phyloP scores from a whole-genome alignment of 2,888 invertebrate species.

The Hemicrepidius hirtus region DNA sequence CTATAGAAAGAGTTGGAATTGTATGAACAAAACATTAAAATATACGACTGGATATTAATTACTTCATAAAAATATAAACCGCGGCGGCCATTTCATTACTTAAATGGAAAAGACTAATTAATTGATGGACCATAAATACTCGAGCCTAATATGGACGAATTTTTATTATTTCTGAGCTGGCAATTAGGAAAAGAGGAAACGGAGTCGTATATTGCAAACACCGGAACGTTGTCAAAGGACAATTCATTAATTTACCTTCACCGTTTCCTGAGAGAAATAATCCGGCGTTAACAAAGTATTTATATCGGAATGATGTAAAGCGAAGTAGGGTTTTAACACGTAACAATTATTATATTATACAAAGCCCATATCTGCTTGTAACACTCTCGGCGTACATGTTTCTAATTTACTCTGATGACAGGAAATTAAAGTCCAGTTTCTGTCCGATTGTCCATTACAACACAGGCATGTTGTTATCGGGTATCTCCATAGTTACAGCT shows the following conservation, averaged over 20 bases:
- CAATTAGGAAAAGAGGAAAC: neutral
- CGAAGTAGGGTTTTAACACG: conserved; percentile 24
- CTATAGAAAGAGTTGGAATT: neutral
- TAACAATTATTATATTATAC: conserved; percentile 27
- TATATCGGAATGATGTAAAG: neutral
- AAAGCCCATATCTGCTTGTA: conserved; percentile 59
- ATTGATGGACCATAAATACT: conserved; percentile 18
- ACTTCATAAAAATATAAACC: conserved; percentile 22
- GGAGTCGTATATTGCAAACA: conserved; percentile 5
- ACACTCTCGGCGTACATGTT: conserved; percentile 62
- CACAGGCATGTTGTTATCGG: conserved; percentile 68
- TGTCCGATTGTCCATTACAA: conserved; percentile 69
- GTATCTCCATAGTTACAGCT: conserved; percentile 68
- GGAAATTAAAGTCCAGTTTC: conserved; percentile 69
- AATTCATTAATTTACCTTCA: conserved; percentile 21
- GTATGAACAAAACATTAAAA: neutral
- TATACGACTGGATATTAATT: conserved; percentile 14
- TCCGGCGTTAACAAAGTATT: neutral
- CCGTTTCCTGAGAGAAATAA: neutral
- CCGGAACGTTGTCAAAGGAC: conserved; percentile 8
- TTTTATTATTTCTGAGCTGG: conserved; percentile 11
- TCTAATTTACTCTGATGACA: conserved; percentile 68
- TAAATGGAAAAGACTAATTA: conserved; percentile 27
- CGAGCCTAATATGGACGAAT: neutral
- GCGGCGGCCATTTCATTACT: conserved; percentile 17